These are phyloP conservation scores for Rhynchotus rufescens DNA, from an alignment of 2,797 vertebrate species.

Conservation along the genomic window DNA sequence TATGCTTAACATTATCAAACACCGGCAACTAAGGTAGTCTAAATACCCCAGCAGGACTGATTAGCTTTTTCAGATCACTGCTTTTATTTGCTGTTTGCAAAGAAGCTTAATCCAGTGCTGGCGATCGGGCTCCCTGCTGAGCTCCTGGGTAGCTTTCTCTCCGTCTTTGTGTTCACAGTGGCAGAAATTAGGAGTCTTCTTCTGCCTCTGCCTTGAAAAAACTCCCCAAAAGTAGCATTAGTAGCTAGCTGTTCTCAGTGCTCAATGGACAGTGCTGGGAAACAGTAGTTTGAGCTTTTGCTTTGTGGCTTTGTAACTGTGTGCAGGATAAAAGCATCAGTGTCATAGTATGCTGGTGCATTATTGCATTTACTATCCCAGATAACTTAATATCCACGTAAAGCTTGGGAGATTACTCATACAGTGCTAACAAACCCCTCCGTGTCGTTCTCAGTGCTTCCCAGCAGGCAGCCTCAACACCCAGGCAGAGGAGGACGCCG, in stretches of 20 bases:
- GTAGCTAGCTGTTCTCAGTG: slow-evolving; percentile 33
- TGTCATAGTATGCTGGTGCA: not conserved
- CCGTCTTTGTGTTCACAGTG: slow-evolving; percentile 71
- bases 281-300: not conserved
- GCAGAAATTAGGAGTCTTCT: slow-evolving; percentile 74
- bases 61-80: slow-evolving; percentile 85
- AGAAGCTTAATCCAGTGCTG: slow-evolving; percentile 83
- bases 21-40: slow-evolving; percentile 73
- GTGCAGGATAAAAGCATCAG: not conserved
- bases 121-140: slow-evolving; percentile 78
- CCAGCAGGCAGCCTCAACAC: not conserved
- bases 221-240: slow-evolving; percentile 43
- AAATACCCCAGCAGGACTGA: slow-evolving; percentile 85
- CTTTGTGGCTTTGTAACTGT: not conserved
- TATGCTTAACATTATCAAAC: slow-evolving; percentile 81
- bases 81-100: slow-evolving; percentile 82
- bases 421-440: not conserved
- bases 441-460: slow-evolving; percentile 1
- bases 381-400: not conserved
- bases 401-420: not conserved
- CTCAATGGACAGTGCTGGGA: not conserved
- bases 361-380: not conserved
- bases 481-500: not conserved
- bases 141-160: slow-evolving; percentile 74
- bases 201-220: slow-evolving; percentile 54